Evolutionary conservation across 1,140 invertebrate species (phyloP), one percentile per base, ranked within the genome.

Genomic region (Drosophila lacteicornis): DNA sequence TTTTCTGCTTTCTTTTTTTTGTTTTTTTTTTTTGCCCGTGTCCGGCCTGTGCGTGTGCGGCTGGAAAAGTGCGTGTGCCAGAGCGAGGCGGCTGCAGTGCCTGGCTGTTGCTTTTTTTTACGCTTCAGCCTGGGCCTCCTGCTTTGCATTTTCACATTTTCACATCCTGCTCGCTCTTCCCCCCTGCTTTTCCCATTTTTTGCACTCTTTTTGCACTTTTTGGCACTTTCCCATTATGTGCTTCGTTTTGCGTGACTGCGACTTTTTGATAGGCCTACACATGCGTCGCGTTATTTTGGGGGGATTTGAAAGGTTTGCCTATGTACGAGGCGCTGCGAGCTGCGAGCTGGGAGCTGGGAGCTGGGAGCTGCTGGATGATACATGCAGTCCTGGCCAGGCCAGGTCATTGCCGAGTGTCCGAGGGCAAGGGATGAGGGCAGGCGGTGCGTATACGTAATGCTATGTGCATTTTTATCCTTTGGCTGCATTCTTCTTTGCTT

Each of bases 211-310:
- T 75, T 79, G 25, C 49, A 61, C 70, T 70, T 83, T 80, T 84
- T 83, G 83, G 79, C 51, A 79, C 70, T 90, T 75, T 79, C 61
- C 81, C 85, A 88, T 88, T 88, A 90, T 90, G 79, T 88, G 85
- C 69, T 74, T 69, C 60, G 85, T 80, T 74, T 73, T 80, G 68
- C 70, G 67, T 74, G 67, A 73, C 68, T 74, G 76, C 81, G 65
- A 90, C 85, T 91, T 90, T 90, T 85, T 90, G 85, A 90, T 90
- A 90, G 85, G 85, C 85, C 85, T 90, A 90, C 82, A 85, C 61
- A 69, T 50, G 79, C 71, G 79, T 69, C 79, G 80, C 75, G 62
- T 81, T 88, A 83, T 83, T 77, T 61, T 80, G 76, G 78, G 75
- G 78, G 60, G 87, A 86, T 83, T 90, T 86, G 78, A 86, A 91